Evolutionary conservation across 1,140 invertebrate species (phyloP), one percentile per base, ranked within the genome.

Genomic region (Lepidurus arcticus): DNA sequence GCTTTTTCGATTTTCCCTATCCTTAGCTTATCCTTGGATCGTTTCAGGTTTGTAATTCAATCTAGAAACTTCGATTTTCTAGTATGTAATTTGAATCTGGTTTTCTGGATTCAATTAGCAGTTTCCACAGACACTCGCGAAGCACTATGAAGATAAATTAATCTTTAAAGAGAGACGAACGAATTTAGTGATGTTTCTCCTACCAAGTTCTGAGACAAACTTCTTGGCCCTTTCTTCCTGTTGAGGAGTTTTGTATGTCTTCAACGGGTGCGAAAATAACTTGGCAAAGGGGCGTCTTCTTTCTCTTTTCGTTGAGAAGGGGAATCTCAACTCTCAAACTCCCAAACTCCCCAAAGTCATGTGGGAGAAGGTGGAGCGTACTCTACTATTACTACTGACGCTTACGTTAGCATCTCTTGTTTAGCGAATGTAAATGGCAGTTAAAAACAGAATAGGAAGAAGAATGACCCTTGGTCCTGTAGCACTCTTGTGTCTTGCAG

Each of bases 231-330:
- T 65, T 11, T 65, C 53, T 65, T 13, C 53, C 21, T 21, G 16
- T 65, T 65, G 16, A n/a, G 21, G 16, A 65, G 16, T 65, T 65
- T 65, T 65, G 53, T 21, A 34, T 65, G 53, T 65, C 8, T n/a
- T 65, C 53, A 21, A n/a, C 53, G 16, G 53, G 53, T n/a, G 53
- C 53, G 13, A 65, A 65, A 65, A 65, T 65, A 65, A 16, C 53
- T 65, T 65, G 53, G 53, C 53, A 65, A 65, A 47, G 45, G 53
- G n/a, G 53, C 53, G 53, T 65, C 53, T 65, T 65, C 53, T 65
- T 65, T 65, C 6, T 13, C 16, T 65, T 13, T 65, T 16, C 53
- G 34, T 34, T 65, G 13, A 65, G 53, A 13, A 65, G 21, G 53
- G 16, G 53, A 65, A 65, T 7, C 53, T n/a, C 9, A 65, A 21